Percentiles rank a stretch among this genome's conserved stretches.
Conservation (phyloP, 1,140 invertebrate species). For the Lutraria rhynchaena region DNA sequence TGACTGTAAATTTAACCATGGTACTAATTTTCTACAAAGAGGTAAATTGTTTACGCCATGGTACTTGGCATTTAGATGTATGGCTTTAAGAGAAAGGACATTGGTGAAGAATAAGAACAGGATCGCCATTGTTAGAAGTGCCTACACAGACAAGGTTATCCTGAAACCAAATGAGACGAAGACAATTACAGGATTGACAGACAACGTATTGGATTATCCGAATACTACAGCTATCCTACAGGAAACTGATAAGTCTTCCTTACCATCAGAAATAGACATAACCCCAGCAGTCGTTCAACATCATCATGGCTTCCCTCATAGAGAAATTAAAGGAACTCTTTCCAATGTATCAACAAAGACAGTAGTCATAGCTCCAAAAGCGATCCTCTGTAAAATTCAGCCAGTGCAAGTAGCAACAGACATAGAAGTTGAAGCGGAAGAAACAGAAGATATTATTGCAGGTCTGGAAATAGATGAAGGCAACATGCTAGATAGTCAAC, state of each 20-base stretch:
- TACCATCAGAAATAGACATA: slow-evolving; percentile 48
- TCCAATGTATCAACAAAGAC: no score
- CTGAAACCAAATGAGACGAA: slow-evolving; percentile 40
- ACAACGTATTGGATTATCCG: slow-evolving; percentile 46
- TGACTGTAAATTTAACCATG: slow-evolving; percentile 33
- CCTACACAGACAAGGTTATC: slow-evolving; percentile 10
- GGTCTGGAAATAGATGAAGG: no score
- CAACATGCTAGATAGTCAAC: no score
- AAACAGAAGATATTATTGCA: no score
- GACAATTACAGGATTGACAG: slow-evolving; percentile 2
- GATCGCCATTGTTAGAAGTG: slow-evolving; percentile 34
- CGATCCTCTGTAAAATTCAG: no score
- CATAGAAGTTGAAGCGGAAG: no score
- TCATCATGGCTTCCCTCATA: no score
- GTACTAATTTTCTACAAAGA: slow-evolving; percentile 38
- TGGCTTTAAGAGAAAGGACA: slow-evolving; percentile 34
- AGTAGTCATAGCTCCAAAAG: no score
- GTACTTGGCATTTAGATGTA: slow-evolving; percentile 51
- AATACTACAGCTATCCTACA: slow-evolving; percentile 51
- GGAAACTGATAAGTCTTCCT: slow-evolving; percentile 4
- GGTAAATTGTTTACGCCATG: slow-evolving; percentile 25
- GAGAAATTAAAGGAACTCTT: no score
- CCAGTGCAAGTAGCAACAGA: no score
- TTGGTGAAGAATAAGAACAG: slow-evolving; percentile 28
- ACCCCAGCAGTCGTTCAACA: slow-evolving; percentile 28